These are phyloP conservation scores for Drosophila athabasca DNA, from an alignment of 1,140 invertebrate species.

Conservation along the genomic window DNA sequence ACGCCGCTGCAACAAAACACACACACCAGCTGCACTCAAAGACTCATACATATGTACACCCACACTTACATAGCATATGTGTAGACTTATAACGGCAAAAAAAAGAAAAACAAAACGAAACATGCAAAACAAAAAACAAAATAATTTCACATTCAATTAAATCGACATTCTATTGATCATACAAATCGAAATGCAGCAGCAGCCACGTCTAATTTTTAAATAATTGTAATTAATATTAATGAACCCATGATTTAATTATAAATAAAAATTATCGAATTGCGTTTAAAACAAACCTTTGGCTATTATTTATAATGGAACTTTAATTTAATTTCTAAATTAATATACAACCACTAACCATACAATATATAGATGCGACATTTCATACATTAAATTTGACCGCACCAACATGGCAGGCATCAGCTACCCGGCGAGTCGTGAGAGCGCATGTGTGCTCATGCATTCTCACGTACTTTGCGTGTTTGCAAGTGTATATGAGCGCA, in stretches of 20 bases:
- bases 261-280: constrained; percentile 74
- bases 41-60: constrained; percentile 59
- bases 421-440: too few relatives aligned
- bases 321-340: too few relatives aligned
- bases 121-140: constrained; percentile 45
- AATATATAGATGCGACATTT: too few relatives aligned
- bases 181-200: constrained; percentile 70
- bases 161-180: constrained; percentile 76
- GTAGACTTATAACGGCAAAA: constrained; percentile 58
- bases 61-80: constrained; percentile 62
- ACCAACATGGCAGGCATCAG: too few relatives aligned
- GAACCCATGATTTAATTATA: constrained; percentile 76
- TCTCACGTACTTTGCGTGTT: too few relatives aligned
- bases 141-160: constrained; percentile 72
- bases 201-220: constrained; percentile 80
- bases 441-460: too few relatives aligned
- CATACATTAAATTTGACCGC: too few relatives aligned
- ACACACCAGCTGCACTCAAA: constrained; percentile 45
- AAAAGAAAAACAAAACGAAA: constrained; percentile 45
- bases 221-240: constrained; percentile 80
- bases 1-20: constrained; percentile 32
- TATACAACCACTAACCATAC: too few relatives aligned
- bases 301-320: too few relatives aligned
- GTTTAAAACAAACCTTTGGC: constrained; percentile 39
- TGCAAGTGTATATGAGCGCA: too few relatives aligned